A percentile compares a stretch with the other conserved stretches of the same genome.
Evolutionary conservation across 2,797 vertebrate genomes (phyloP).

Genomic region (Alcedo atthis): DNA sequence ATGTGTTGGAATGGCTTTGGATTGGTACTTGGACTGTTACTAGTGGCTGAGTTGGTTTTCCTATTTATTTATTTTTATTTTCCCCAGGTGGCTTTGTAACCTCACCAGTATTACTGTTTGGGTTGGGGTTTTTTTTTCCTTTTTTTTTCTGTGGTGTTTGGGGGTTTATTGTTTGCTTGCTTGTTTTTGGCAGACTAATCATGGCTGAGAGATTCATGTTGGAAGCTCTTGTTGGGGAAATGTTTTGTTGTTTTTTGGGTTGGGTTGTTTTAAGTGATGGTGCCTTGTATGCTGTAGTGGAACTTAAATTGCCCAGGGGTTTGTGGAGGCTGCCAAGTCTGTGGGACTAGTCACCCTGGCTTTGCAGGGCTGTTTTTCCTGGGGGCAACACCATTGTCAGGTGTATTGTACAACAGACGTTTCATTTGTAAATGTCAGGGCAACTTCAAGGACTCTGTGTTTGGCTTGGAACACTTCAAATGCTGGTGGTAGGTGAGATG

Average conservation of each 20-base stretch:
- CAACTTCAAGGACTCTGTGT: neutral
- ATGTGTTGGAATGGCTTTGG: neutral
- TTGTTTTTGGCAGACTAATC: neutral
- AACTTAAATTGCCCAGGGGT: neutral
- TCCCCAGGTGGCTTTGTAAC: neutral
- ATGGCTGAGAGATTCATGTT: neutral
- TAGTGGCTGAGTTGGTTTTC: fast-evolving
- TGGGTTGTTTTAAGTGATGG: neutral
- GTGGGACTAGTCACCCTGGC: neutral
- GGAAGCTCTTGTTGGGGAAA: neutral
- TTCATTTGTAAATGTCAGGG: conserved; percentile 35
- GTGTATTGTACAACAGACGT: conserved; percentile 38
- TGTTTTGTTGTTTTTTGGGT: neutral
- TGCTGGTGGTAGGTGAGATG: neutral
- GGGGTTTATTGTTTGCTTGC: too few species aligned
- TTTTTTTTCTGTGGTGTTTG: neutral
- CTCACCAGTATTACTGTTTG: neutral
- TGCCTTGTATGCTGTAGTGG: neutral
- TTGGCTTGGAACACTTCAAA: neutral
- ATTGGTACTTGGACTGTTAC: neutral
- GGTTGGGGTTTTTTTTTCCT: neutral
- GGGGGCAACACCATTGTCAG: neutral
- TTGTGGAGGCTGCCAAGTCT: conserved; percentile 11
- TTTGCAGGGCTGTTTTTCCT: neutral
- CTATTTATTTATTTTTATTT: neutral